Percentiles rank a stretch among this genome's conserved stretches.
These are phyloP conservation scores for Neofelis nebulosa DNA, from an alignment of 2,113 vertebrate genomes.

Conservation along the genomic window DNA sequence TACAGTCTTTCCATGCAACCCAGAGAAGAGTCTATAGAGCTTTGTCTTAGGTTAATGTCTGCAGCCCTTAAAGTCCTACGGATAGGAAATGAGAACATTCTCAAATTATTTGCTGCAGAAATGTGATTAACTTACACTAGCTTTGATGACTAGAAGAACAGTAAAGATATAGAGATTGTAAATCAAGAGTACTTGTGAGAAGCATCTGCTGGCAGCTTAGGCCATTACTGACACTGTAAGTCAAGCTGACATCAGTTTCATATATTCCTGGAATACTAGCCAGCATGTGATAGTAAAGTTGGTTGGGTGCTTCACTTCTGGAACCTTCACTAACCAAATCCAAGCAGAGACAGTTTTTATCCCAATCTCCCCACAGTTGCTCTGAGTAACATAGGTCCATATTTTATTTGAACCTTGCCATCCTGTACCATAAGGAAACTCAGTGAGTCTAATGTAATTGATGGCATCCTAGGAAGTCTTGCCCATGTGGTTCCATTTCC, in stretches of 20 bases:
- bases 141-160: neutral
- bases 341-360: slow-evolving; percentile 92
- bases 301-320: slow-evolving; percentile 89
- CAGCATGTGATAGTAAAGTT: neutral
- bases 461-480: slow-evolving; percentile 92
- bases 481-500: slow-evolving; percentile 91
- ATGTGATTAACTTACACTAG: neutral
- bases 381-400: slow-evolving; percentile 90
- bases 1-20: neutral
- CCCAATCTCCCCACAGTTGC: slow-evolving; percentile 93
- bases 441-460: slow-evolving; percentile 93
- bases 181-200: neutral
- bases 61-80: neutral
- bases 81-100: neutral
- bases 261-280: neutral
- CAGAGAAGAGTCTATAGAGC: neutral
- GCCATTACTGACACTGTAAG: neutral
- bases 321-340: slow-evolving; percentile 94
- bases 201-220: neutral
- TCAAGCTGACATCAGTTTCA: neutral
- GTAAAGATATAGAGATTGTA: neutral
- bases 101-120: neutral
- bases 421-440: slow-evolving; percentile 92
- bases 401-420: slow-evolving; percentile 90
- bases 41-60: neutral